phyloP scores from a whole-genome alignment of 1,140 invertebrate genomes.

The Drosophila repletoides region DNA sequence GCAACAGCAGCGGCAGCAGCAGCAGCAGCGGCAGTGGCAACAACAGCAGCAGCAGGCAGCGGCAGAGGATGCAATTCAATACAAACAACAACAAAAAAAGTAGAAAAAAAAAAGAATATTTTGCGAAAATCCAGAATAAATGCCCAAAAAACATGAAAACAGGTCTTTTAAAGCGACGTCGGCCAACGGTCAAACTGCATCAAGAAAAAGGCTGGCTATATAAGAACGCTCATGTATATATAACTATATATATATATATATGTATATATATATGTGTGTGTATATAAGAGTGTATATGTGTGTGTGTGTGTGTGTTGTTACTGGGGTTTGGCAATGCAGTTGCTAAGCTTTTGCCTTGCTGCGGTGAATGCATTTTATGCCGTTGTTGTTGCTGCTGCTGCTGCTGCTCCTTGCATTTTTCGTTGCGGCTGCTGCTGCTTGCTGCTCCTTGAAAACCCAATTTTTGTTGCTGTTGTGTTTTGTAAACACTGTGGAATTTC shows the following conservation, averaged over 20 bases:
- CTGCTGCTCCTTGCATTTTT: slow-evolving; percentile 32
- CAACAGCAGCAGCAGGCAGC: slow-evolving; percentile 17
- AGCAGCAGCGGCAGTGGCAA: slow-evolving; percentile 19
- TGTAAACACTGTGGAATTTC: slow-evolving; percentile 47
- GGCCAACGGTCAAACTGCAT: slow-evolving; percentile 78
- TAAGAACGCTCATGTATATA: slow-evolving; percentile 20
- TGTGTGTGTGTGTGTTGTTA: slow-evolving; percentile 42
- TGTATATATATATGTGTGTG: slow-evolving; percentile 15
- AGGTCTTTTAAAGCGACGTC: slow-evolving; percentile 65
- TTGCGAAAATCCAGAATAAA: slow-evolving; percentile 74
- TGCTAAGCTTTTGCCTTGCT: slow-evolving; percentile 50
- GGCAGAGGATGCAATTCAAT: slow-evolving; percentile 71
- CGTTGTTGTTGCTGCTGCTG: slow-evolving; percentile 29
- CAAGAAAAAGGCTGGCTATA: slow-evolving; percentile 58
- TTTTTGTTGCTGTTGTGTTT: slow-evolving; percentile 19
- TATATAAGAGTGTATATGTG: slow-evolving; percentile 12
- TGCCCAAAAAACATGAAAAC: slow-evolving; percentile 78
- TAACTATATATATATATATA: slow-evolving; percentile 6
- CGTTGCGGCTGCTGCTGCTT: slow-evolving; percentile 14
- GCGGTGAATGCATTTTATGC: slow-evolving; percentile 73
- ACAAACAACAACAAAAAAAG: slow-evolving; percentile 60
- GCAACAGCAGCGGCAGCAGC: slow-evolving; percentile 11
- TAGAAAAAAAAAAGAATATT: slow-evolving; percentile 55
- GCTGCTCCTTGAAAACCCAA: slow-evolving; percentile 51
- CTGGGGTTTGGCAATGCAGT: slow-evolving; percentile 74